Conservation (phyloP, 2,888 invertebrate genomes). For the Himalopsyche kuldschensis region DNA sequence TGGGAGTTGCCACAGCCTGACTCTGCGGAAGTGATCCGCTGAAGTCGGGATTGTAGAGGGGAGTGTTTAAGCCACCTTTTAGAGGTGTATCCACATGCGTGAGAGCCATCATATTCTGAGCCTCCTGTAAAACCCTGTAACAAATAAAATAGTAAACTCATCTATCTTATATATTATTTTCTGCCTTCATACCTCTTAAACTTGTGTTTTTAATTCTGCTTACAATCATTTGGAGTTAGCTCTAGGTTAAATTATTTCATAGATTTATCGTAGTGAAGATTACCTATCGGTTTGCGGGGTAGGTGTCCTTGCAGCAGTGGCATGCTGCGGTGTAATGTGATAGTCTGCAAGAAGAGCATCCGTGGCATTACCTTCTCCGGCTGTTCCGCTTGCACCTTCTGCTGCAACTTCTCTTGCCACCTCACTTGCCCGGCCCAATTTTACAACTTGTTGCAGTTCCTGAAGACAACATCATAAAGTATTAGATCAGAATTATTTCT, state of each 20-base stretch:
- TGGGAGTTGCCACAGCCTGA: slow-evolving; percentile 78
- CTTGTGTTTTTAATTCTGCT: too few relatives aligned
- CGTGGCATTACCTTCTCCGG: slow-evolving; percentile 73
- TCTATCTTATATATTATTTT: neutral
- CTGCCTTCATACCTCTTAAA: neutral
- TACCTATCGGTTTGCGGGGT: slow-evolving; percentile 78
- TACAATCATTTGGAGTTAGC: too few relatives aligned
- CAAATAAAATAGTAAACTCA: neutral
- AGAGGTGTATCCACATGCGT: slow-evolving; percentile 97
- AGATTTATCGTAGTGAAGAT: neutral
- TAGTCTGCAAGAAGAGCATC: slow-evolving; percentile 91
- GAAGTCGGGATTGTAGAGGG: slow-evolving; percentile 87
- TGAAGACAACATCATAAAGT: slow-evolving; percentile 43
- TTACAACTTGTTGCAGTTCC: slow-evolving; percentile 89
- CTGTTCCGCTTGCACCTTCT: slow-evolving; percentile 59
- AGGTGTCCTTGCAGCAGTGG: slow-evolving; percentile 83
- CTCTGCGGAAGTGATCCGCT: slow-evolving; percentile 77
- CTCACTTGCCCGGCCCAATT: slow-evolving; percentile 88
- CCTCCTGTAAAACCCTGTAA: slow-evolving; percentile 80
- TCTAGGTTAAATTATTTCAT: too few relatives aligned
- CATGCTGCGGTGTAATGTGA: slow-evolving; percentile 72
- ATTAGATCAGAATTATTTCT: too few relatives aligned
- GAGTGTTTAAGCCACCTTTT: slow-evolving; percentile 94
- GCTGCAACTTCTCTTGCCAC: slow-evolving; percentile 85
- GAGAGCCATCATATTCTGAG: slow-evolving; percentile 97